phyloP scores from a whole-genome alignment of 2,888 invertebrate species.

The Euphydryas editha region DNA sequence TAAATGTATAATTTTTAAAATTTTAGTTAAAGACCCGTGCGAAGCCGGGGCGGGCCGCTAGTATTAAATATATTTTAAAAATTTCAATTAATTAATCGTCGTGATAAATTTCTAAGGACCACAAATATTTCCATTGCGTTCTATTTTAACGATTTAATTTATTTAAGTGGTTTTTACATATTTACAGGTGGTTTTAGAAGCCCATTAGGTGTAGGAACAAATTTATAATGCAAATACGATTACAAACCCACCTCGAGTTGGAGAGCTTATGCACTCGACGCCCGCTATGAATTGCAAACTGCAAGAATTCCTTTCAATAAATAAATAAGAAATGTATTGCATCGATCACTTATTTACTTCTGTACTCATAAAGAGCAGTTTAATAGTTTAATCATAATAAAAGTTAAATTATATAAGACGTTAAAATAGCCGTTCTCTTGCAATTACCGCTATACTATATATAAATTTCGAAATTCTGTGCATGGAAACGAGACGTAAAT shows the following conservation, averaged over 20 bases:
- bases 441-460: not conserved
- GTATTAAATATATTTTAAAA: too few species aligned
- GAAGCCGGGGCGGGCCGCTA: too few species aligned
- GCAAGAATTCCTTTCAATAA: conserved; percentile 64
- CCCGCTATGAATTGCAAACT: conserved; percentile 76
- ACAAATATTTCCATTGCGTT: conserved; percentile 35
- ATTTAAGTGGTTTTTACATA: conserved; percentile 41
- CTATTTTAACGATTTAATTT: conserved; percentile 21
- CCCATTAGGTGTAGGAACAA: conserved; percentile 77
- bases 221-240: conserved; percentile 84
- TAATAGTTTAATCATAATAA: conserved; percentile 12
- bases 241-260: conserved; percentile 65
- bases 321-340: conserved; percentile 46
- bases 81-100: too few species aligned
- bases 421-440: not conserved
- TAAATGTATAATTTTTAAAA: too few species aligned
- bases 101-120: conserved; percentile 34
- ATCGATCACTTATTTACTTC: conserved; percentile 29
- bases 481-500: too few species aligned
- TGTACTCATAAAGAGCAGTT: conserved; percentile 45
- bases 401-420: not conserved
- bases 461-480: too few species aligned
- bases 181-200: conserved; percentile 66
- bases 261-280: conserved; percentile 75
- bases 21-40: too few species aligned